Evolutionary conservation across 1,140 invertebrate species (phyloP).

Genomic region (Drusus annulatus): DNA sequence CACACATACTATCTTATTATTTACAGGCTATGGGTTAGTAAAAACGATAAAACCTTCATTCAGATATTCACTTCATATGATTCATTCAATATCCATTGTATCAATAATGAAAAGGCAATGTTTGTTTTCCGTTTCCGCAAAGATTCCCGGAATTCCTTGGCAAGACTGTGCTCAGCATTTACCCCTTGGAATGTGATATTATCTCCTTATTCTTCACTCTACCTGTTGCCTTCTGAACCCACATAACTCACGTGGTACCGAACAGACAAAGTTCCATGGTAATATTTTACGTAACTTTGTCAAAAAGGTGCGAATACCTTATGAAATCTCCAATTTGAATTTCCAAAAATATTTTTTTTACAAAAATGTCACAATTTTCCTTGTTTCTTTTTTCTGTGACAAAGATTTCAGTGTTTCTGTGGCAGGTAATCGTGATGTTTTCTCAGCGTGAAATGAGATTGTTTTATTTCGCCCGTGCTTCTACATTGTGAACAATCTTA

Average conservation of each 20-base stretch:
- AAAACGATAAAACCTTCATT: no score
- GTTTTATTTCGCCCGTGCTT: neutral
- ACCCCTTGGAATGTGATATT: constrained; percentile 6
- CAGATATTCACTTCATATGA: no score
- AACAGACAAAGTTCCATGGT: neutral
- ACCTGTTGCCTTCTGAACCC: constrained; percentile 3
- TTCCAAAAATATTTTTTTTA: no score
- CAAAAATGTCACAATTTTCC: no score
- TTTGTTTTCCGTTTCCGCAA: neutral
- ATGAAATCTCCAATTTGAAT: no score
- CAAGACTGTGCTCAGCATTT: neutral
- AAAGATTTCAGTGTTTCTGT: neutral
- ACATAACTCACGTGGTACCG: neutral
- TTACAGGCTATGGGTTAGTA: no score
- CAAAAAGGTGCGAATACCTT: no score
- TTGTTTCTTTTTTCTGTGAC: no score
- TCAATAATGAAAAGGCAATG: neutral
- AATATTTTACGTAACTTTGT: no score
- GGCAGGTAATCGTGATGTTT: neutral
- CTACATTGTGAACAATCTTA: neutral
- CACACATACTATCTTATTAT: no score
- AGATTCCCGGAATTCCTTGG: constrained; percentile 5
- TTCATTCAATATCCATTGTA: neutral
- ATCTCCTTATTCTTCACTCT: neutral
- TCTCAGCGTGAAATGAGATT: constrained; percentile 9